phyloP scores from a whole-genome alignment of 2,113 vertebrate species.

The Carlito syrichta region DNA sequence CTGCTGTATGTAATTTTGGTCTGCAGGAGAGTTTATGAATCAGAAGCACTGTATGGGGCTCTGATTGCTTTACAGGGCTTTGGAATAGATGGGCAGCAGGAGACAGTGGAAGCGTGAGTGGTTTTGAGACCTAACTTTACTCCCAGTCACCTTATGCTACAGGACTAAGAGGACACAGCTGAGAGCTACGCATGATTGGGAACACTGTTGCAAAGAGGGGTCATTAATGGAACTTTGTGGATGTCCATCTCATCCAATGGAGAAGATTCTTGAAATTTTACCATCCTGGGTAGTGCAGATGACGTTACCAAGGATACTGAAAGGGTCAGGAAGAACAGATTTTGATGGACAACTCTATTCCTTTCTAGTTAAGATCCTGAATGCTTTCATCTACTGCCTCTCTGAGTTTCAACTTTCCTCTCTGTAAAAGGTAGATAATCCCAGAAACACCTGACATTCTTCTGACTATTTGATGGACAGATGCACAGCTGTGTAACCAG shows the following conservation, averaged over 20 bases:
- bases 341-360: neutral
- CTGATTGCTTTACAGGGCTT: no score
- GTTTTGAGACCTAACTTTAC: neutral
- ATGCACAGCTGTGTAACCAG: fast-evolving
- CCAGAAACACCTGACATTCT: neutral
- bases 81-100: neutral
- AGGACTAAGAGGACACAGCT: neutral
- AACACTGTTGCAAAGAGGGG: constrained; percentile 44
- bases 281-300: neutral
- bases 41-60: neutral
- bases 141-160: neutral
- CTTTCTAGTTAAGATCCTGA: neutral
- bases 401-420: neutral
- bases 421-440: neutral
- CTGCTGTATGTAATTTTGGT: neutral
- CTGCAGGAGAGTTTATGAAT: constrained; percentile 4
- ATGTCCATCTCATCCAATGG: neutral
- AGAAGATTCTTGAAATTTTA: neutral
- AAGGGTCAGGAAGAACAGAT: neutral
- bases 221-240: no score
- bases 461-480: neutral
- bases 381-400: neutral
- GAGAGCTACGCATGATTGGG: neutral
- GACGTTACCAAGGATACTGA: neutral
- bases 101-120: neutral